Evolutionary conservation across 2,113 vertebrate species (phyloP).

Genomic region (Ciconia stormi): DNA sequence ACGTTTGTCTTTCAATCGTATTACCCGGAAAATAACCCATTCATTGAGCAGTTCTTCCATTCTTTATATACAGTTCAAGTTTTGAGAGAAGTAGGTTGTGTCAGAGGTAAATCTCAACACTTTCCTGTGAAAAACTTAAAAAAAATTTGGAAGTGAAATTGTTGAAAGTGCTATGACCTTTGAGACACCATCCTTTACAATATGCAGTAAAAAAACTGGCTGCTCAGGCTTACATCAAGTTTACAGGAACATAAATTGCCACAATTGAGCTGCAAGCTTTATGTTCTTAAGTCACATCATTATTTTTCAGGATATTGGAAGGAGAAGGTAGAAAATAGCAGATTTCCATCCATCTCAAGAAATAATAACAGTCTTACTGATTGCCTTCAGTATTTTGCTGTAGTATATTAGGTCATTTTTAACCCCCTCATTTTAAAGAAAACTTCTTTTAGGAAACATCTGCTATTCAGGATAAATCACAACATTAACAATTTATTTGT

Average conservation of each 20-base stretch:
- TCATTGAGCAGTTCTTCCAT: not conserved
- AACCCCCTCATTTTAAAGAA: slow-evolving; percentile 23
- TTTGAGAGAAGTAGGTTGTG: not conserved
- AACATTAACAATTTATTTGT: slow-evolving; percentile 18
- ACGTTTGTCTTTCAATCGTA: not conserved
- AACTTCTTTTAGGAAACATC: slow-evolving; percentile 12
- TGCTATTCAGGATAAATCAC: slow-evolving; percentile 1
- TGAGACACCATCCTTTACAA: slow-evolving; percentile 28
- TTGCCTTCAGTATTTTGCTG: slow-evolving; percentile 17
- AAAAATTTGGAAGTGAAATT: slow-evolving; percentile 32
- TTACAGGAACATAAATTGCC: slow-evolving; percentile 58
- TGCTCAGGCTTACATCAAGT: not conserved
- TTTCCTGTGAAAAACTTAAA: not conserved
- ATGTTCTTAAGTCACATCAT: slow-evolving; percentile 60
- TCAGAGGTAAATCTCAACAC: slow-evolving; percentile 18
- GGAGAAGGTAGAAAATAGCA: slow-evolving; percentile 48
- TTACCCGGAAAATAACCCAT: not conserved
- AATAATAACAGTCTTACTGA: slow-evolving; percentile 38
- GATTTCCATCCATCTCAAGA: slow-evolving; percentile 47
- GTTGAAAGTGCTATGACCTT: slow-evolving; percentile 6
- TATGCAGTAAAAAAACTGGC: not conserved
- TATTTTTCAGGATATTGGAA: slow-evolving; percentile 55
- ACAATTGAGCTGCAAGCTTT: slow-evolving; percentile 51
- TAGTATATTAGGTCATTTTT: slow-evolving; percentile 24
- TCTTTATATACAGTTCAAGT: not conserved